A percentile compares a stretch with the other conserved stretches of the same genome.
Evolutionary conservation across 2,888 invertebrate genomes (phyloP).

Genomic region (Mimas tiliae): DNA sequence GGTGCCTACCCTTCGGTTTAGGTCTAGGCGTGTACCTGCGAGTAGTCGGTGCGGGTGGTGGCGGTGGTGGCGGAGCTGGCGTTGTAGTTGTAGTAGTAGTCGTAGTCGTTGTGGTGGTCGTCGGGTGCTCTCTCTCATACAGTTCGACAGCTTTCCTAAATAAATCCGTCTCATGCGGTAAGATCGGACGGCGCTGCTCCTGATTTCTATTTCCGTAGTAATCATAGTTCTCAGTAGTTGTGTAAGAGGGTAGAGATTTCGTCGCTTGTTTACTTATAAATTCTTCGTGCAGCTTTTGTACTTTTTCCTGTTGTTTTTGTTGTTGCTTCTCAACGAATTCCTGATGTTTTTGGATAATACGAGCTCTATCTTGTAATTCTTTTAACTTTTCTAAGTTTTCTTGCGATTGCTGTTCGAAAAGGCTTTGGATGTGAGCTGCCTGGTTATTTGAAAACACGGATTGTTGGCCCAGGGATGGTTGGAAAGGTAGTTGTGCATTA

Average conservation of each 20-base stretch:
- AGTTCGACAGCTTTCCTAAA: slow-evolving; percentile 87
- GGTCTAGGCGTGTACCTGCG: slow-evolving; percentile 66
- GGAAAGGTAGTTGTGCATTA: slow-evolving; percentile 73
- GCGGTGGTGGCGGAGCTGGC: slow-evolving; percentile 83
- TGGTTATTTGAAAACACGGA: slow-evolving; percentile 79
- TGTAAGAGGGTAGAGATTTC: slow-evolving; percentile 80
- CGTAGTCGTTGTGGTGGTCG: slow-evolving; percentile 87
- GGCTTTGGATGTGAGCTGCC: slow-evolving; percentile 82
- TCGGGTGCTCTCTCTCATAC: slow-evolving; percentile 88
- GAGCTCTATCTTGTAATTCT: slow-evolving; percentile 89
- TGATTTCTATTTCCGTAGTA: slow-evolving; percentile 66
- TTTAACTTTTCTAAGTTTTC: slow-evolving; percentile 86
- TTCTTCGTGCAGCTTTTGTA: slow-evolving; percentile 89
- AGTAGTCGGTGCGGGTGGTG: slow-evolving; percentile 67
- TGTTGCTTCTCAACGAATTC: slow-evolving; percentile 92
- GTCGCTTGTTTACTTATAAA: slow-evolving; percentile 89
- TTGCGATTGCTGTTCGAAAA: slow-evolving; percentile 86
- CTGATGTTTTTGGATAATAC: slow-evolving; percentile 90
- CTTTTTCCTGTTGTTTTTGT: slow-evolving; percentile 90
- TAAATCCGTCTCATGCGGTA: slow-evolving; percentile 86
- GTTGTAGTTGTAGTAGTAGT: slow-evolving; percentile 82
- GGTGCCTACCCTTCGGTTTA: slow-evolving; percentile 67
- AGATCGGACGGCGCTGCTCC: slow-evolving; percentile 78
- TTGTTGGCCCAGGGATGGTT: slow-evolving; percentile 65
- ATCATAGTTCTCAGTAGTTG: slow-evolving; percentile 79